Conservation (phyloP, 30 jellyfish, hydroid and myxozoan genomes). For the Aurelia sp. region DNA sequence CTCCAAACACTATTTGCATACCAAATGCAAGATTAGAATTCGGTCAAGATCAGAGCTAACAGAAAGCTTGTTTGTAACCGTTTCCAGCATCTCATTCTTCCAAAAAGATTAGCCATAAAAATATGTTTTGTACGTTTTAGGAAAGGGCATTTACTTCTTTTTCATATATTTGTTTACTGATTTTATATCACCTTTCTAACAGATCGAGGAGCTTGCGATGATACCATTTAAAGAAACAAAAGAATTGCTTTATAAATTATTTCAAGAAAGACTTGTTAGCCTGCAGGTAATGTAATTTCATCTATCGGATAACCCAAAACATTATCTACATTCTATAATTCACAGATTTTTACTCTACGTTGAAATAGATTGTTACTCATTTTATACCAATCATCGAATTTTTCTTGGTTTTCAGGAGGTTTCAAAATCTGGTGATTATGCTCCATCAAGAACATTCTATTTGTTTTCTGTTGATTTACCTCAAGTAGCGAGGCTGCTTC, state of each 20-base stretch:
- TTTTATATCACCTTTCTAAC: not conserved
- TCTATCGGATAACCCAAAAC: too few species aligned
- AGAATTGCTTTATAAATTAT: slow-evolving; percentile 89
- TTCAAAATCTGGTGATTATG: slow-evolving; percentile 89
- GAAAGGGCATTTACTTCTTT: too few species aligned
- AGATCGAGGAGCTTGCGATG: slow-evolving; percentile 99
- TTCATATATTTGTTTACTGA: too few species aligned
- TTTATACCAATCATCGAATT: not conserved
- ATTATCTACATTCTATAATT: too few species aligned
- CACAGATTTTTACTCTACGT: not conserved
- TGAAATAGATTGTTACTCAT: not conserved
- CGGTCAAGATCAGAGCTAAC: too few species aligned
- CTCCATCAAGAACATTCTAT: slow-evolving; percentile 98
- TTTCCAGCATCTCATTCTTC: too few species aligned
- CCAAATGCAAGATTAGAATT: too few species aligned
- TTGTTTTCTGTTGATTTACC: slow-evolving; percentile 93
- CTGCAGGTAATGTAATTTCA: slow-evolving; percentile 63
- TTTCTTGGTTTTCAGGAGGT: slow-evolving; percentile 73
- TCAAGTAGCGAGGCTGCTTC: slow-evolving; percentile 84
- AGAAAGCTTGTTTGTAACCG: too few species aligned
- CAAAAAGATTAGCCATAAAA: too few species aligned
- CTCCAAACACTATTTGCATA: too few species aligned
- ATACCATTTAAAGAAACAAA: slow-evolving; percentile 95
- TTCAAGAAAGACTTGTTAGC: slow-evolving; percentile 80
- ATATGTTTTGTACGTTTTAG: too few species aligned